These are phyloP conservation scores for Abrostola triplasia DNA, from an alignment of 2,888 invertebrate species.

Conservation along the genomic window DNA sequence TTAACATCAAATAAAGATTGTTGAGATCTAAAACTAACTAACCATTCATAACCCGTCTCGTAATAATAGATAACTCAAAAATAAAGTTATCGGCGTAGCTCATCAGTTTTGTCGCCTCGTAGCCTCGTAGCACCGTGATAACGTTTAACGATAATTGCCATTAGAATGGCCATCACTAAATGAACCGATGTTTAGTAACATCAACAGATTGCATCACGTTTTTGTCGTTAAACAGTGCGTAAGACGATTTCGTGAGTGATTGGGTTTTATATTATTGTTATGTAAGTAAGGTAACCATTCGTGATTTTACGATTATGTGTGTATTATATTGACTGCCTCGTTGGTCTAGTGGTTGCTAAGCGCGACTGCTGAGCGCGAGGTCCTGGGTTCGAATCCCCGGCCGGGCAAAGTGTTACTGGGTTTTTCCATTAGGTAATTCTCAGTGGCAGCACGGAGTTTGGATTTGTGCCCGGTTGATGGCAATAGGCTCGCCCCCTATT, in stretches of 20 bases:
- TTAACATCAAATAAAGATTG: no score
- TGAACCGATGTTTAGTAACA: conserved; percentile 17
- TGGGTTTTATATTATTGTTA: conserved; percentile 56
- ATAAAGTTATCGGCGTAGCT: conserved; percentile 26
- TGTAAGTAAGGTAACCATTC: conserved; percentile 3
- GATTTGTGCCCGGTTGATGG: no score
- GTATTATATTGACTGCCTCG: no score
- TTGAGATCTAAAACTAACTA: no score
- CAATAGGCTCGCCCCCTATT: no score
- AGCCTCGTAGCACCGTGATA: conserved; percentile 43
- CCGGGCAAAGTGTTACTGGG: no score
- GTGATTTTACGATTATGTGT: conserved; percentile 3
- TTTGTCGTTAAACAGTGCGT: conserved; percentile 49
- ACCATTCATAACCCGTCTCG: not conserved
- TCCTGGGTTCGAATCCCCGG: no score
- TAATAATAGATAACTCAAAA: not conserved
- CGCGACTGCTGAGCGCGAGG: no score
- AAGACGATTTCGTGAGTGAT: conserved; percentile 48
- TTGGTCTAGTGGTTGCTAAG: no score
- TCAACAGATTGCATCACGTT: conserved; percentile 56
- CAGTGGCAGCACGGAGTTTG: no score
- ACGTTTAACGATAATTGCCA: conserved; percentile 62
- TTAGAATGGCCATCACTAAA: conserved; percentile 21
- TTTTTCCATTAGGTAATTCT: no score
- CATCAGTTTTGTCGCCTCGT: conserved; percentile 15